These are phyloP conservation scores for Melanotaenia parkinsoni DNA, from an alignment of 2,797 vertebrate genomes.

Conservation along the genomic window DNA sequence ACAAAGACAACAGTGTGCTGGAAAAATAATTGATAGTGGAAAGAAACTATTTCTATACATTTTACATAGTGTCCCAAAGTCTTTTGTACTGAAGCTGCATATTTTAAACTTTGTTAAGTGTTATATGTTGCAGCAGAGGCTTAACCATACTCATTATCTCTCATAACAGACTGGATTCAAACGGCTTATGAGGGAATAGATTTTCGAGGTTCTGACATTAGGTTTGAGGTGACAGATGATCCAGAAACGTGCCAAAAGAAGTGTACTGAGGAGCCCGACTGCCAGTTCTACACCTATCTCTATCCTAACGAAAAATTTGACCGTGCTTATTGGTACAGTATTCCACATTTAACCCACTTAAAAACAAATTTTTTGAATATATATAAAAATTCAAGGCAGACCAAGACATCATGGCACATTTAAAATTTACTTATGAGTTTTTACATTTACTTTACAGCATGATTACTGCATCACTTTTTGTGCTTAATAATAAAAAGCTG, in stretches of 20 bases:
- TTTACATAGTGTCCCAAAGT: too few species aligned
- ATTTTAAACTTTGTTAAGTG: too few species aligned
- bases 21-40: too few species aligned
- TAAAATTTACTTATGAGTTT: too few species aligned
- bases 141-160: background rate
- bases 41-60: too few species aligned
- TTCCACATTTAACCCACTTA: background rate
- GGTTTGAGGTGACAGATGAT: slow-evolving; percentile 21
- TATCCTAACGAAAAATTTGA: background rate
- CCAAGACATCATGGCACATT: too few species aligned
- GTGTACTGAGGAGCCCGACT: slow-evolving; percentile 61
- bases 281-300: slow-evolving; percentile 73
- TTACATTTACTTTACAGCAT: too few species aligned
- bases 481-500: background rate
- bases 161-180: slow-evolving; percentile 60
- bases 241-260: slow-evolving; percentile 46
- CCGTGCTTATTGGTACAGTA: slow-evolving; percentile 36
- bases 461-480: background rate
- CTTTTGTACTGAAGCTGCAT: too few species aligned
- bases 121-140: background rate
- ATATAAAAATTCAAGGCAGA: background rate
- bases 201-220: slow-evolving; percentile 54
- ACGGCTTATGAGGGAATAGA: slow-evolving; percentile 30
- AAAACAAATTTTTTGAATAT: too few species aligned
- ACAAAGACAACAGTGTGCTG: too few species aligned